Base-by-base conservation (phyloP, 2,113 vertebrate species). In the Notarius quadriscutis region DNA sequence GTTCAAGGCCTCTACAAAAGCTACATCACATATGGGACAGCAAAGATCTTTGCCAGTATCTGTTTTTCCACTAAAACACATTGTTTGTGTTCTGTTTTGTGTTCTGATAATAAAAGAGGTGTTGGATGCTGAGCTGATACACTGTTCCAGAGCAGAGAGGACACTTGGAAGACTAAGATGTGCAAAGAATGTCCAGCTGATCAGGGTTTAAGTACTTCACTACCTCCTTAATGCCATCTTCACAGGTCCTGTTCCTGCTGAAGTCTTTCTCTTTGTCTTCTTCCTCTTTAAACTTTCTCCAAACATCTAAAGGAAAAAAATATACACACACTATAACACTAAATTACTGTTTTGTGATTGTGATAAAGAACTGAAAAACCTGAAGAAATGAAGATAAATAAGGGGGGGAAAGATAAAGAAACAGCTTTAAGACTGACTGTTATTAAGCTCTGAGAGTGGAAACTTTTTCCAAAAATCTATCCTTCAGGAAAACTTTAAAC, bases 231-330 rank as follows among this genome's bases (percentile, higher is more conserved):
- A 95, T 93, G 69, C 95, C 94, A 0, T 94, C 92, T 86, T 93
- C 93, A 92, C 95, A 96, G 27, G 93, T 87, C 27, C 87, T 90
- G 75, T 86, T 92, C 80, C 91, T 91, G 84, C 91, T 87, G n/a
- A 91, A 90, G 84, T 93, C 92, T 20, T 91, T 94, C 86, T 93
- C 89, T 75, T 93, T 92, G 84, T 87, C 90, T 83, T 92, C 92
- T 78, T 91, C 92, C 81, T 93, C 95, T 88, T 93, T 95, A 89
- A 96, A 96, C 87, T 92, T 95, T 81, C 69, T 94, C 95, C 95
- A 96, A 17, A 87, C 93, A 27, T 94, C 95, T 96, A 88, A 55
- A 53, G 22, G 90, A 89, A 41, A 57, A 85, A 88, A 72, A 50
- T 17, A 34, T 74, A 20, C 14, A 11, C 87, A 84, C 25, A 84